phyloP scores from a whole-genome alignment of 1,140 invertebrate genomes.

The Drosophila parvula region DNA sequence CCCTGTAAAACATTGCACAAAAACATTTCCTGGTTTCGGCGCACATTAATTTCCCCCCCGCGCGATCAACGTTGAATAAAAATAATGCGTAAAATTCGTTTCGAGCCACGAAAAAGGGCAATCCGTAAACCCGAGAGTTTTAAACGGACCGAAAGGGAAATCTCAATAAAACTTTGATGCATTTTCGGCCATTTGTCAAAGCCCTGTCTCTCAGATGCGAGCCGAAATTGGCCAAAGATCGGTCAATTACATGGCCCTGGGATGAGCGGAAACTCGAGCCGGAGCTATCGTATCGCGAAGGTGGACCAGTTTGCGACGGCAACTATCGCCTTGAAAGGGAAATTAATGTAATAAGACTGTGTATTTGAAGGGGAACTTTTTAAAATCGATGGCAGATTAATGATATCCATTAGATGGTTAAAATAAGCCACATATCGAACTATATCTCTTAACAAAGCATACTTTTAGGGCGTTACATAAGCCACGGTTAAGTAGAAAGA shows the following conservation, averaged over 20 bases:
- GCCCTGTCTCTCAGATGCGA: slow-evolving; percentile 30
- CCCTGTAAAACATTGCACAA: slow-evolving; percentile 73
- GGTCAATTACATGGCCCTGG: slow-evolving; percentile 28
- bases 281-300: not conserved
- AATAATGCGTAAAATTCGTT: slow-evolving; percentile 70
- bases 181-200: slow-evolving; percentile 71
- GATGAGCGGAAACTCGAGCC: slow-evolving; percentile 7
- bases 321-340: slow-evolving; percentile 8
- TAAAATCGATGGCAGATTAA: slow-evolving; percentile 7
- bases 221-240: slow-evolving; percentile 53
- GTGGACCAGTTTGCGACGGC: not conserved
- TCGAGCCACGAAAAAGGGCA: slow-evolving; percentile 35
- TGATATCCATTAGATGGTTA: slow-evolving; percentile 3
- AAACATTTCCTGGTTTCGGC: slow-evolving; percentile 39
- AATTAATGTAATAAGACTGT: not conserved
- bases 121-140: slow-evolving; percentile 53
- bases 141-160: slow-evolving; percentile 64
- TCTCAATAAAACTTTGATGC: slow-evolving; percentile 60
- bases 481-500: not conserved
- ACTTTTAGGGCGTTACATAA: not conserved
- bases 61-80: slow-evolving; percentile 8
- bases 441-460: not conserved
- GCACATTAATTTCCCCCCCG: slow-evolving; percentile 53
- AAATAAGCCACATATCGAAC: not conserved
- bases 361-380: not conserved